phyloP scores from a whole-genome alignment of 2,113 vertebrate species.

The Phaethon lepturus region DNA sequence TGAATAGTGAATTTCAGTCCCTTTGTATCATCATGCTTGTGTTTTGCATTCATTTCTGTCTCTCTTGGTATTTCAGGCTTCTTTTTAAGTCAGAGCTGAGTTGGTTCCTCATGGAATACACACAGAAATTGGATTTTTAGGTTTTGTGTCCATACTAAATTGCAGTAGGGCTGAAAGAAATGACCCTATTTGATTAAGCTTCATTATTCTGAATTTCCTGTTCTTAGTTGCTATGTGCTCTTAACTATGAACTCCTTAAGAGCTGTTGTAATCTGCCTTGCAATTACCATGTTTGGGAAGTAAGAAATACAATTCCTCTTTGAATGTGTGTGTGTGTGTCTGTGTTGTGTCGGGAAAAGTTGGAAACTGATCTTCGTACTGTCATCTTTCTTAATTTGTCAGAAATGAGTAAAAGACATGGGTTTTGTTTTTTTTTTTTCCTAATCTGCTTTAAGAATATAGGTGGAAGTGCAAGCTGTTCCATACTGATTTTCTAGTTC shows the following conservation, averaged over 20 bases:
- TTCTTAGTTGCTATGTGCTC: conserved; percentile 3
- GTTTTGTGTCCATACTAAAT: conserved; percentile 11
- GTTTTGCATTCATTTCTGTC: conserved; percentile 61
- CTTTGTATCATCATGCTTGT: conserved; percentile 25
- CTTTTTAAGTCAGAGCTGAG: conserved; percentile 22
- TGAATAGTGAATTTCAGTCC: conserved; percentile 18
- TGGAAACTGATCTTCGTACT: not conserved
- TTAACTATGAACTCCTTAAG: not conserved
- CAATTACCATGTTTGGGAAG: not conserved
- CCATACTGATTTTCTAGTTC: not conserved
- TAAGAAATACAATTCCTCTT: not conserved
- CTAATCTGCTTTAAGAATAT: not conserved
- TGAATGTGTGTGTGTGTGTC: conserved; percentile 18
- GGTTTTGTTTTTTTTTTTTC: not conserved
- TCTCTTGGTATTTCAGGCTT: conserved; percentile 45
- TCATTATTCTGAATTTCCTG: conserved; percentile 18
- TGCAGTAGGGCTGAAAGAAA: not conserved
- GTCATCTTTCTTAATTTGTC: not conserved
- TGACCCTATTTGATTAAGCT: not conserved
- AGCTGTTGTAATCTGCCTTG: not conserved
- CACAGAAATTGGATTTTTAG: conserved; percentile 11
- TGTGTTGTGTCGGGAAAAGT: not conserved
- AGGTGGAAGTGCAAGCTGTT: not conserved
- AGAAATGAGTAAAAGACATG: not conserved
- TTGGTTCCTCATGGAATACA: not conserved